Conservation (phyloP, 2,888 invertebrate genomes). For the Heliconius sara region DNA sequence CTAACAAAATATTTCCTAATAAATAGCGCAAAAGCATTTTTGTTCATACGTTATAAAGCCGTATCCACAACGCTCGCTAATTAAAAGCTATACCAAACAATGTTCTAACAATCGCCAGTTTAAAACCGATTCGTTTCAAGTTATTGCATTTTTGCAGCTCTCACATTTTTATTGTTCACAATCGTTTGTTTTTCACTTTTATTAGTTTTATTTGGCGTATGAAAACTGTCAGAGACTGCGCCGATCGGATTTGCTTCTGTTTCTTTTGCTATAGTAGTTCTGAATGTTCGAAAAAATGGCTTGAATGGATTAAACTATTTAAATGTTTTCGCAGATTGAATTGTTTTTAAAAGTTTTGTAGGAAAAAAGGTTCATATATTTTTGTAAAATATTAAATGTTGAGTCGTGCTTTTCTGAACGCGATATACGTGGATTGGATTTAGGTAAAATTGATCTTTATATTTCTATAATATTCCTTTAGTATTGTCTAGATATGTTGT, state of each 20-base stretch:
- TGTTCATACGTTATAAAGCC: slow-evolving; percentile 13
- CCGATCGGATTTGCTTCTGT: slow-evolving; percentile 32
- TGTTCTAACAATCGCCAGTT: slow-evolving; percentile 41
- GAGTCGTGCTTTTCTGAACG: too few relatives aligned
- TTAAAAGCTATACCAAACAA: slow-evolving; percentile 37
- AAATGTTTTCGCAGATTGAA: not conserved
- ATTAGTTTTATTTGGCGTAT: slow-evolving; percentile 35
- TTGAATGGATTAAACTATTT: slow-evolving; percentile 18
- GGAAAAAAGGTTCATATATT: not conserved
- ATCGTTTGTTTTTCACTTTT: slow-evolving; percentile 36
- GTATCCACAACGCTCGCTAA: slow-evolving; percentile 31
- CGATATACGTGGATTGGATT: too few relatives aligned
- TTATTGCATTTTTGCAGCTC: slow-evolving; percentile 44
- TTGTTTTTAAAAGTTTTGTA: not conserved
- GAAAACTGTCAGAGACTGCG: slow-evolving; percentile 36
- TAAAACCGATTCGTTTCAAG: slow-evolving; percentile 40
- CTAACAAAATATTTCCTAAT: not conserved
- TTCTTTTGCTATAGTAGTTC: slow-evolving; percentile 25
- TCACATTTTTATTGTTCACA: slow-evolving; percentile 36
- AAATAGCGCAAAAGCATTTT: not conserved
- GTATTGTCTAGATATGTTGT: too few relatives aligned
- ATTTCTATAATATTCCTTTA: too few relatives aligned
- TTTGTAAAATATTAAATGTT: too few relatives aligned
- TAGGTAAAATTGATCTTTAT: too few relatives aligned
- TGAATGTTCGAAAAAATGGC: slow-evolving; percentile 1